phyloP scores from a whole-genome alignment of 92 coral and sea anemone genomes.

The Anthopleura xanthogrammica region DNA sequence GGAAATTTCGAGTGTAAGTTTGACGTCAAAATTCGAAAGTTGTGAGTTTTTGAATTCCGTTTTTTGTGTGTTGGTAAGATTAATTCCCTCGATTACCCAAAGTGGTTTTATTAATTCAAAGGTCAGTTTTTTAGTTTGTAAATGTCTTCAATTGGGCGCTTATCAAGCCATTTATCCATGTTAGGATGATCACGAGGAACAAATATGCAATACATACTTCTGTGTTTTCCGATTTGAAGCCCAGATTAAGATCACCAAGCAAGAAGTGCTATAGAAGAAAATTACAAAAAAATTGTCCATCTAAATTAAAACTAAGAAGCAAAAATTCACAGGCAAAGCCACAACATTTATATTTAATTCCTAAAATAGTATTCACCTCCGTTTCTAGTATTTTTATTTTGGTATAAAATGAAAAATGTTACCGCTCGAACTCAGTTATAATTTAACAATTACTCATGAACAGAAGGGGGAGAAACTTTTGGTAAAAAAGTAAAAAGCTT shows the following conservation, averaged over 20 bases:
- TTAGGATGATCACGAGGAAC: background rate
- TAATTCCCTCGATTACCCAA: slow-evolving; percentile 5
- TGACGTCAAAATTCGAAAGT: background rate
- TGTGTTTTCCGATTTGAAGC: background rate
- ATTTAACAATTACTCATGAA: background rate
- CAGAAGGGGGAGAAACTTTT: background rate
- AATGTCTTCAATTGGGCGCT: slow-evolving; percentile 20
- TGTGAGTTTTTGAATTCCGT: background rate
- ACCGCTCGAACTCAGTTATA: background rate
- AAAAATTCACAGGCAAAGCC: background rate
- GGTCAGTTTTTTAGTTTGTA: slow-evolving; percentile 9
- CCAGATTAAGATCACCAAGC: background rate
- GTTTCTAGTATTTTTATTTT: background rate
- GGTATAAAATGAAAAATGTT: background rate
- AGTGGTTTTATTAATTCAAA: slow-evolving; percentile 1
- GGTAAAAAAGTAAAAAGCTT: background rate
- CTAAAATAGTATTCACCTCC: background rate
- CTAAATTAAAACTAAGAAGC: background rate
- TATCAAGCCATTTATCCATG: background rate
- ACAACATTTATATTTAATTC: slow-evolving; percentile 1
- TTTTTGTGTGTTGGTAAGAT: background rate
- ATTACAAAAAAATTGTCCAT: background rate
- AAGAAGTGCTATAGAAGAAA: background rate
- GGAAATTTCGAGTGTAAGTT: background rate
- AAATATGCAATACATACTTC: slow-evolving; percentile 2